Conservation (phyloP, 2,113 vertebrate genomes). For the Odocoileus virginianus region DNA sequence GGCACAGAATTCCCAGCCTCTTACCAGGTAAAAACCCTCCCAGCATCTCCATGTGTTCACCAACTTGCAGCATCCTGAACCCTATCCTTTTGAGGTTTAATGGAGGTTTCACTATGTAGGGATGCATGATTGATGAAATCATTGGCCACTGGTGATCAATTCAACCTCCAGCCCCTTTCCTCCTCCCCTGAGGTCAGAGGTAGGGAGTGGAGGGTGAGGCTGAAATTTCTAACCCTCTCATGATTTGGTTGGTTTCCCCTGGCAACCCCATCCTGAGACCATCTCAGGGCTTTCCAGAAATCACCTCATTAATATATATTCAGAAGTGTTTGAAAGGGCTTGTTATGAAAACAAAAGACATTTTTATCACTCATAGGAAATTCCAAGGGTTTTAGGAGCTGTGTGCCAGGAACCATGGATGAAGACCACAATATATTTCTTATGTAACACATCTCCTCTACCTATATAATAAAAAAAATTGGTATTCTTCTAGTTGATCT, state of each 20-base stretch:
- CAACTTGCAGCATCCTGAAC: neutral
- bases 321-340: neutral
- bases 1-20: neutral
- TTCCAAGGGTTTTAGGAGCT: neutral
- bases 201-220: neutral
- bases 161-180: neutral
- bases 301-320: neutral
- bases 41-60: neutral
- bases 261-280: neutral
- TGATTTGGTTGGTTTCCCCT: neutral
- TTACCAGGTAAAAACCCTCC: neutral
- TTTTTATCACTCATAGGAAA: neutral
- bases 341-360: neutral
- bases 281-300: neutral
- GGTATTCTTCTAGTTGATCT: neutral
- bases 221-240: neutral
- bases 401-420: neutral
- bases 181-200: neutral
- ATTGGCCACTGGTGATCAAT: neutral
- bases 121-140: neutral
- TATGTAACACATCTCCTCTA: neutral
- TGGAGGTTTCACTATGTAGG: neutral
- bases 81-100: neutral
- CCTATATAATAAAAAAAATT: neutral
- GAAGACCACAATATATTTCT: neutral